Percentiles rank a stretch among this genome's conserved stretches.
Conservation (phyloP, 53 echinoderm and acorn worm genomes). For the Astropecten irregularis region DNA sequence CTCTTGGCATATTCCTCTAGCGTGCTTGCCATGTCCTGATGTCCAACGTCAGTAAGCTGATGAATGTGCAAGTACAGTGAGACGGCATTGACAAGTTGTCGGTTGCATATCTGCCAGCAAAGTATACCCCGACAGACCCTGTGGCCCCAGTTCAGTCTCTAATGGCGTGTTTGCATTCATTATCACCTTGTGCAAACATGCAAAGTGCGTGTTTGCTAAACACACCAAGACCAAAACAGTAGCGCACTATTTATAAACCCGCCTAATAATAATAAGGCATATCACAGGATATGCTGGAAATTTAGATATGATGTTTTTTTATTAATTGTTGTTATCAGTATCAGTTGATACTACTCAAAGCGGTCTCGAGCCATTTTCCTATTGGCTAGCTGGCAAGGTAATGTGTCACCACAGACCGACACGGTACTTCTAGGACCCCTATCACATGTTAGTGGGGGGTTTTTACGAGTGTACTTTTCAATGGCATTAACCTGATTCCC, state of each 20-base stretch:
- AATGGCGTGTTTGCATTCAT: conserved; percentile 11
- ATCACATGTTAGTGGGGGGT: neutral
- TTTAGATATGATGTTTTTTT: neutral
- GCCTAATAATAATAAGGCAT: neutral
- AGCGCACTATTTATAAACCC: conserved; percentile 10
- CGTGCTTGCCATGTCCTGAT: neutral
- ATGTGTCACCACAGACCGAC: neutral
- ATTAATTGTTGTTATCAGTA: conserved; percentile 18
- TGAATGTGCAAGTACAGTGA: neutral
- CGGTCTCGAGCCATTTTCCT: conserved; percentile 10
- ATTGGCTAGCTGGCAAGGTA: neutral
- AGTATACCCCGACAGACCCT: neutral
- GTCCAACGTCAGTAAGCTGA: neutral
- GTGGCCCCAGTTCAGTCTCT: conserved; percentile 1
- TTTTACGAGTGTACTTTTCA: conserved; percentile 10
- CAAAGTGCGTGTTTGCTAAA: conserved; percentile 34
- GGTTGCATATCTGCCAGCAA: too few relatives aligned
- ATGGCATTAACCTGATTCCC: conserved; percentile 40
- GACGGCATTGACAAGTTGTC: neutral
- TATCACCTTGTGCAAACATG: conserved; percentile 44
- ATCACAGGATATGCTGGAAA: neutral
- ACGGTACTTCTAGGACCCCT: neutral
- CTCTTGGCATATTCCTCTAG: neutral
- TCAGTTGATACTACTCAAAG: too few relatives aligned
- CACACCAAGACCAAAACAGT: conserved; percentile 27